Evolutionary conservation across 2,888 invertebrate species (phyloP).

Genomic region (Sepioteuthis lessoniana): DNA sequence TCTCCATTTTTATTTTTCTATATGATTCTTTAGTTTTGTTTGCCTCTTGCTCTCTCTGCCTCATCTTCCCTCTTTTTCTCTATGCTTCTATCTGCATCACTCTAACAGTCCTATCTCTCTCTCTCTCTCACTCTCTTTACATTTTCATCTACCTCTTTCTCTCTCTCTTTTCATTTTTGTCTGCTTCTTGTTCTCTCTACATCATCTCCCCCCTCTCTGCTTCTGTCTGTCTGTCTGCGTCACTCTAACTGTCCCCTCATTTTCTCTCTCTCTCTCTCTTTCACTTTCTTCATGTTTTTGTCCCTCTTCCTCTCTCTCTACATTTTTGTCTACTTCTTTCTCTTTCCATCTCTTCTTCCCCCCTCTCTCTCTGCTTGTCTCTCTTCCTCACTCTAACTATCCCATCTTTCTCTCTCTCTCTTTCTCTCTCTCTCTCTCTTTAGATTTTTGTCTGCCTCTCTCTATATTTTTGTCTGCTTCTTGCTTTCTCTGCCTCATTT

Average conservation of each 20-base stretch:
- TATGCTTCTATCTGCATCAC: no score
- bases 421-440: neutral
- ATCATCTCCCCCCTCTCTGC: no score
- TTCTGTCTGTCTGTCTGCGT: no score
- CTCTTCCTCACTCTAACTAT: no score
- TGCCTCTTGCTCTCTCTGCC: neutral
- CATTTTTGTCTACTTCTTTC: neutral
- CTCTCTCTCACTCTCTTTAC: neutral
- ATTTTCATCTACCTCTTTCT: neutral
- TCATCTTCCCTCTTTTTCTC: no score
- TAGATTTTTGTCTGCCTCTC: no score
- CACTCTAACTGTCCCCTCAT: no score
- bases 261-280: neutral
- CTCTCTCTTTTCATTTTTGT: no score
- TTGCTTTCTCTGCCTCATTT: no score
- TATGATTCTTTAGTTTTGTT: accelerated
- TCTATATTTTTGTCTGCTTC: no score
- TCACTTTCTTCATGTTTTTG: neutral
- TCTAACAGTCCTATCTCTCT: neutral
- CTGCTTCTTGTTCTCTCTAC: no score
- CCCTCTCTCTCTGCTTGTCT: no score
- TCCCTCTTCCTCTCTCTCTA: neutral
- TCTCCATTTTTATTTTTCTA: accelerated
- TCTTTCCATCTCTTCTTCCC: neutral
- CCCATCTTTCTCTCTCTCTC: neutral